These are phyloP conservation scores for Ovis aries DNA, from an alignment of 2,113 vertebrate genomes.

Conservation along the genomic window ARS-UI_Ramb_v3.0 NC_056054.1:1701501-1702000, in stretches of 20 bases:
- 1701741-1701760: neutral
- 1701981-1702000: neutral
- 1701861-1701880: fast-evolving
- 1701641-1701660: neutral
- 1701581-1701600: too few relatives aligned
- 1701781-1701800: neutral
- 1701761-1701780: neutral
- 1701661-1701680: neutral
- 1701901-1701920: neutral
- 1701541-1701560: neutral
- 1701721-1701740: neutral
- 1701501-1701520: neutral
- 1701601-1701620: neutral
- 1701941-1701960: neutral
- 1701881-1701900: neutral
- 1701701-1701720: neutral
- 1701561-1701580: neutral
- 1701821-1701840: neutral
- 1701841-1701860: neutral
- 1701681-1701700: neutral
- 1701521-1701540: neutral
- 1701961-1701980: neutral
- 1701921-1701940: neutral
- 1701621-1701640: neutral
- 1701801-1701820: fast-evolving